Base-by-base conservation (phyloP, 92 coral and sea anemone genomes). In the Epizoanthus fatuus region DNA sequence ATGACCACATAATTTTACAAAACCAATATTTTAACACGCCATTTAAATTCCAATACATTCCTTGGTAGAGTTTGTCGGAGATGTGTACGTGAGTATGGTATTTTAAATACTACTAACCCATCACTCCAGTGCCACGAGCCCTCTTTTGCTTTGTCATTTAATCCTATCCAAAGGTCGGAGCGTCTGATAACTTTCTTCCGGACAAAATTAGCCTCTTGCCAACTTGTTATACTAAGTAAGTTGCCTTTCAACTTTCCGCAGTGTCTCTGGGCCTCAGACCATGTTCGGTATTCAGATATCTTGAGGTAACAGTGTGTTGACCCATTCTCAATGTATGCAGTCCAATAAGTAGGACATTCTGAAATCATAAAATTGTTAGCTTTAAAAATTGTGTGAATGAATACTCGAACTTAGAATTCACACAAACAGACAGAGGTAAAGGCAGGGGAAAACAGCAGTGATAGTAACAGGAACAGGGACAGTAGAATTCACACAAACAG, bases 321-420 rank as follows among this genome's bases (percentile, higher is more conserved):
- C 13, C 68, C 56, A 10, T 60, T 17, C 44, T 60, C 56, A 40
- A n/a, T 59, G 57, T 77, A 77, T 22, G n/a, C 3, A 2, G 22
- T 77, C 82, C 82, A 77, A 51, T 40, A 60, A 2, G 16, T 60
- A 4, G 82, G 82, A 8, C 82, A 77, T 77, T 77, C 82, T 77
- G 55, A 60, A 60, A 75, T 14, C 13, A 29, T 37, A 56, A 1
- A 6, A 56, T 7, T 29, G 4, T 15, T 58, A 44, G 9, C 49
- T 44, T 44, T 5, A 10, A 49, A 47, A 8, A 49, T 49, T 49
- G 11, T 49, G 53, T 10, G 53, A 49, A 49, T 9, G 53, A 49
- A 49, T 10, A 49, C 53, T 49, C 3, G 53, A 49, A 49, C 53
- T 8, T 44, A 44, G 0, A 7, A 44, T 44, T 44, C 8, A 9